Evolutionary conservation across 92 coral and sea anemone species (phyloP), one percentile per base, ranked within the genome.

Genomic region (Umimayanthus chanpuru): DNA sequence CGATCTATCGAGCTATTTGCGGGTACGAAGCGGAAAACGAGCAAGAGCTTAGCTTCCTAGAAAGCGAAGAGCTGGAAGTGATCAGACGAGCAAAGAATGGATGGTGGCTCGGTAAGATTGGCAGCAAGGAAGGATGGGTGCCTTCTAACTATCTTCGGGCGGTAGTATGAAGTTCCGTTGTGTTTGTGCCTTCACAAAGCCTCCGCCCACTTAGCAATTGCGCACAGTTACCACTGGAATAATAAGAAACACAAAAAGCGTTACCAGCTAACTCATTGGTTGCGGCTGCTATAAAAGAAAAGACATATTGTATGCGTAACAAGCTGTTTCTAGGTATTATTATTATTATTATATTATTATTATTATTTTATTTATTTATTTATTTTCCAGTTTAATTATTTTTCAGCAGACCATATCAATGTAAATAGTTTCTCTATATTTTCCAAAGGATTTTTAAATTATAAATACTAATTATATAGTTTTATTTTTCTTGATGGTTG

Each of bases 71-170:
- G 16, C 25, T 83, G 36, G 78, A 83, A 50, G 61, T 83, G 30
- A 44, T 70, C 41, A 83, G 41, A 30, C 87, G 39, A 70, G 87
- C 77, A 41, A 66, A 71, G 2, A 83, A 70, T 83, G 87, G 87
- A 26, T 83, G 87, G 79, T 83, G 87, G 87, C 38, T 83, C 8
- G 78, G 77, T 7, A 71, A 14, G 66, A 70, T 39, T 43, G 87
- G 79, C 3, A 11, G 55, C 39, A 20, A 68, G 20, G 71, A 32
- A 28, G 87, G 87, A 70, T 83, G 87, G 87, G 87, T 83, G 8
- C 87, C 87, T 10, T 83, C 87, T 29, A 83, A 70, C 28, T 83
- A 67, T 21, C 78, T 83, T 70, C 66, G 50, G 25, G 21, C 47
- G 6, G 50, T 40, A 32, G 2, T 10, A 14, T 10, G 36, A 23